A percentile compares a stretch with the other conserved stretches of the same genome.
Conservation (phyloP, 2,113 vertebrate genomes). For the Microcebus murinus region DNA sequence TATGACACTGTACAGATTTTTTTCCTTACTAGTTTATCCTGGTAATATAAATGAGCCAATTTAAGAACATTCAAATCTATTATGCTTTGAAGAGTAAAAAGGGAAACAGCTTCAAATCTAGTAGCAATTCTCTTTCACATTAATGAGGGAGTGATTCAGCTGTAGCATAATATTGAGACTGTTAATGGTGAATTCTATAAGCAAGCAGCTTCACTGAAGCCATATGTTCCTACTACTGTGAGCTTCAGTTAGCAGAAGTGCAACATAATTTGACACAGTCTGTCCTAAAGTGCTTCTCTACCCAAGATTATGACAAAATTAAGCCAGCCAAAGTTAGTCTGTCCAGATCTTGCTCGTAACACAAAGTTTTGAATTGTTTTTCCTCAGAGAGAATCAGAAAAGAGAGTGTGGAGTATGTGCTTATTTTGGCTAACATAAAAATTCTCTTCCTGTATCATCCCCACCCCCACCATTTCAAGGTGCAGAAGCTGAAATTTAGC, state of each 20-base stretch:
- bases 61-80: background rate
- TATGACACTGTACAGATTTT: background rate
- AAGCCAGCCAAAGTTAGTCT: slow-evolving; percentile 20
- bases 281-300: background rate
- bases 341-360: background rate
- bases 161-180: background rate
- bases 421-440: slow-evolving; percentile 27
- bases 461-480: background rate
- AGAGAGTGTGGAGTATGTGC: background rate
- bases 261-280: background rate
- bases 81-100: background rate
- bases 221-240: background rate
- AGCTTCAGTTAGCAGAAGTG: background rate
- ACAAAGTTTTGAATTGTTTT: background rate
- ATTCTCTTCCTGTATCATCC: background rate
- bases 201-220: background rate
- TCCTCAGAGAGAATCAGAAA: background rate
- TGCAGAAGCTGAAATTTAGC: background rate
- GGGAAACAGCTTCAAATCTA: background rate
- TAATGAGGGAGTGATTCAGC: background rate
- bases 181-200: background rate
- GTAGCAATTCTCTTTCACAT: background rate
- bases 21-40: background rate
- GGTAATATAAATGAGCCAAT: background rate
- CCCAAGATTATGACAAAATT: slow-evolving; percentile 19